Evolutionary conservation across 2,888 invertebrate species (phyloP).

Genomic region (Drosophila sordidula): DNA sequence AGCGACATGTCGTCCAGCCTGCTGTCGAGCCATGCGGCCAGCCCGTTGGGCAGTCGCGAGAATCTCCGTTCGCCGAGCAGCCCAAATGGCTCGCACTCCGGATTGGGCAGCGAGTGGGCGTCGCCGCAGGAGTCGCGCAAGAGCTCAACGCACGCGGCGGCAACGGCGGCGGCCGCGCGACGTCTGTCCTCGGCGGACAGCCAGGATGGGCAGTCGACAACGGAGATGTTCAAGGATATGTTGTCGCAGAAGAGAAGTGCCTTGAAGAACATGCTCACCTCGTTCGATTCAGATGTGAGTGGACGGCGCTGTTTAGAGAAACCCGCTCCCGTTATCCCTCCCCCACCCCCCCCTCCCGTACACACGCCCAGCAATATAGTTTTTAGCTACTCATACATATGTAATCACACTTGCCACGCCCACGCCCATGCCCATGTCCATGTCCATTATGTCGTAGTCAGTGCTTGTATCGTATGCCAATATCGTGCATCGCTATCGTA

Average conservation of each 20-base stretch:
- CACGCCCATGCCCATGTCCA: slow-evolving; percentile 10
- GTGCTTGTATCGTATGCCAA: slow-evolving; percentile 43
- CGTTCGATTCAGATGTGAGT: slow-evolving; percentile 96
- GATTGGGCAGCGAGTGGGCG: slow-evolving; percentile 86
- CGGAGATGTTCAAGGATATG: slow-evolving; percentile 97
- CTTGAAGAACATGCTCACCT: slow-evolving; percentile 93
- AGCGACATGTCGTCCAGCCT: slow-evolving; percentile 85
- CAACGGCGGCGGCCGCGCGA: slow-evolving; percentile 79
- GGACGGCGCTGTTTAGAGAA: too few species aligned
- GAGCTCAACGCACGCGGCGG: slow-evolving; percentile 80
- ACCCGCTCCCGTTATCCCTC: too few species aligned
- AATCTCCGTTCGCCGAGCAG: slow-evolving; percentile 88
- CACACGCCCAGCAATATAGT: neutral
- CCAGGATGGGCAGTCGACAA: slow-evolving; percentile 90
- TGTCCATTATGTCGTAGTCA: slow-evolving; percentile 24
- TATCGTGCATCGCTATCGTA: slow-evolving; percentile 44
- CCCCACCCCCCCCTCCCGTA: too few species aligned
- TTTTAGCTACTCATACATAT: neutral
- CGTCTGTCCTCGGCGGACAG: slow-evolving; percentile 89
- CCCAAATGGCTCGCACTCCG: slow-evolving; percentile 84
- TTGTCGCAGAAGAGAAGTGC: slow-evolving; percentile 96
- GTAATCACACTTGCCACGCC: slow-evolving; percentile 22
- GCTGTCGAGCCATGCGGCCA: slow-evolving; percentile 84
- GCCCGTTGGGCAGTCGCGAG: slow-evolving; percentile 89
- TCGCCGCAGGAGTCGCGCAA: slow-evolving; percentile 88